Conservation (phyloP, 2,888 invertebrate species). For the Halocaridina rubra region DNA sequence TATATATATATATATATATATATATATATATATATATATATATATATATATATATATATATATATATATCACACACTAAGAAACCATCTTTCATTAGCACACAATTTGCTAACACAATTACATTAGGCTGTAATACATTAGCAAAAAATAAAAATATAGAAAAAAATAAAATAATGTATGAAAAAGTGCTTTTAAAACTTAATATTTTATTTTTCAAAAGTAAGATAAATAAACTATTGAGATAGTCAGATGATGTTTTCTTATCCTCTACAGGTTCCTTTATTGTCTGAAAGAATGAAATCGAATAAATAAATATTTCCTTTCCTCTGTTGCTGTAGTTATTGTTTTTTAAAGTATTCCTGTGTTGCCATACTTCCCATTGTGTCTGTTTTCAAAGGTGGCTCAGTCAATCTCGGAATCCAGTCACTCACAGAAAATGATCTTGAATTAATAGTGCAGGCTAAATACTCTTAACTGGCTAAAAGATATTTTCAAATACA, state of each 20-base stretch:
- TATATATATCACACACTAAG: not conserved
- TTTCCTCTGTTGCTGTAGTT: not conserved
- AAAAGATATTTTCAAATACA: too few species aligned
- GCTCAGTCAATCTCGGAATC: too few species aligned
- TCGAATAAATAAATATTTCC: not conserved
- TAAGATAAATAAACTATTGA: slow-evolving; percentile 57
- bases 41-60: too few species aligned
- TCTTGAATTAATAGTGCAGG: too few species aligned
- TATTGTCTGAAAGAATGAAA: not conserved
- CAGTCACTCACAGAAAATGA: not conserved
- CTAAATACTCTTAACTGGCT: too few species aligned
- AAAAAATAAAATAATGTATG: slow-evolving; percentile 44
- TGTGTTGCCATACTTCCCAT: too few species aligned
- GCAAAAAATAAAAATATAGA: slow-evolving; percentile 29
- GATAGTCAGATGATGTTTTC: slow-evolving; percentile 42
- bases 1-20: too few species aligned
- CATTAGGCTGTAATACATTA: slow-evolving; percentile 54
- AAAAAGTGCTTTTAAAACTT: slow-evolving; percentile 55
- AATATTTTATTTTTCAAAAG: slow-evolving; percentile 61
- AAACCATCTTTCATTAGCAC: slow-evolving; percentile 13
- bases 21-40: too few species aligned
- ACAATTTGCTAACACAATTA: slow-evolving; percentile 44
- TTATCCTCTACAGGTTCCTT: not conserved
- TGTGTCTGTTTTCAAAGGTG: too few species aligned
- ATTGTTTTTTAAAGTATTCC: not conserved